These are phyloP conservation scores for Sepiola atlantica DNA, from an alignment of 2,888 invertebrate genomes.

Conservation along the genomic window DNA sequence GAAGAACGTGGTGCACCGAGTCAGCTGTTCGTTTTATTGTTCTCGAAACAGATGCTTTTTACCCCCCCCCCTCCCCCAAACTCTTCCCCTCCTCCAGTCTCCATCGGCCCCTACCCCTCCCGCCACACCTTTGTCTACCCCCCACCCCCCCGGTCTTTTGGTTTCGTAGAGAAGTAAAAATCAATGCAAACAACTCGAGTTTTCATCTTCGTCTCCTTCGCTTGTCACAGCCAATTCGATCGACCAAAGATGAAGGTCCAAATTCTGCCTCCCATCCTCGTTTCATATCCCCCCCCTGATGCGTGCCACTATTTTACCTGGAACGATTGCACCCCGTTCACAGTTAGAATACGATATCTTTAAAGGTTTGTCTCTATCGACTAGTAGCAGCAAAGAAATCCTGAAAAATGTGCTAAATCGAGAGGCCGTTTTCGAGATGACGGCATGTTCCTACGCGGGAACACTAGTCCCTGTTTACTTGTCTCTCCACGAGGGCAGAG, in stretches of 20 bases:
- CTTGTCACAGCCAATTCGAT: background rate
- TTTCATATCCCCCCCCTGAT: too few relatives aligned
- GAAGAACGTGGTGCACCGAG: background rate
- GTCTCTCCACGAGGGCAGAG: too few relatives aligned
- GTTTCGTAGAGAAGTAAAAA: background rate
- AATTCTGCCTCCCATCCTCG: background rate
- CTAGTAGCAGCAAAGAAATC: too few relatives aligned
- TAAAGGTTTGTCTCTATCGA: too few relatives aligned
- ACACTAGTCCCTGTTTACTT: too few relatives aligned
- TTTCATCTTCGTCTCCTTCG: background rate
- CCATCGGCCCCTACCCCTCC: background rate
- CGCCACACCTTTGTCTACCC: background rate
- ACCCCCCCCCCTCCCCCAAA: too few relatives aligned
- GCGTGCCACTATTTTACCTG: too few relatives aligned
- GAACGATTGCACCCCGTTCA: too few relatives aligned
- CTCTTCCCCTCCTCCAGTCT: background rate
- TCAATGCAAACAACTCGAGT: slow-evolving; percentile 20
- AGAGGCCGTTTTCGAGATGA: too few relatives aligned
- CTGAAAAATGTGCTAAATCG: too few relatives aligned
- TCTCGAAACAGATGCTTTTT: slow-evolving; percentile 16
- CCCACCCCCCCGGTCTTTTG: background rate
- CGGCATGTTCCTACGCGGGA: too few relatives aligned
- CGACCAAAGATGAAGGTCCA: background rate
- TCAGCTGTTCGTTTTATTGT: slow-evolving; percentile 32
- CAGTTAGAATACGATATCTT: too few relatives aligned